A percentile compares a stretch with the other conserved stretches of the same genome.
Evolutionary conservation across 2,113 vertebrate genomes (phyloP).

Genomic region (Engystomops pustulosus): DNA sequence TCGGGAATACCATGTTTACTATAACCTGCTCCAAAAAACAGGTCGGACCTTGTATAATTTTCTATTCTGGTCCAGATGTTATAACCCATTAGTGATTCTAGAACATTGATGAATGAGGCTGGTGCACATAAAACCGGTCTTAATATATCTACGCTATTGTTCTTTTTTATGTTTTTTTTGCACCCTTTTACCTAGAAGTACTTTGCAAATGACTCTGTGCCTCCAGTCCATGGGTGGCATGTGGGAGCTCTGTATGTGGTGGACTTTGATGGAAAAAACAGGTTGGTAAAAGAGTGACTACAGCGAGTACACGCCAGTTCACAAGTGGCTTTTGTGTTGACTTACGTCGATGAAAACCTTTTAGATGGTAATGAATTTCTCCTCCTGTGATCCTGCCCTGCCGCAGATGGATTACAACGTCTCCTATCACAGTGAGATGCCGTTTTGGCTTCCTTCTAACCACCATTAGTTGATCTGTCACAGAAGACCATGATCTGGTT

Average conservation of each 20-base stretch:
- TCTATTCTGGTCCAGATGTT: too few relatives aligned
- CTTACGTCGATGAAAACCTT: slow-evolving; percentile 32
- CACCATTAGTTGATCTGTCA: slow-evolving; percentile 45
- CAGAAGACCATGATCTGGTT: slow-evolving; percentile 36
- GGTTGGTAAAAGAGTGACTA: slow-evolving; percentile 12
- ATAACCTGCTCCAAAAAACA: too few relatives aligned
- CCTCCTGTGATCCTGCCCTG: slow-evolving; percentile 7
- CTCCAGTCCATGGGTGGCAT: slow-evolving; percentile 10
- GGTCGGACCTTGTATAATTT: too few relatives aligned
- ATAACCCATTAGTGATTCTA: too few relatives aligned
- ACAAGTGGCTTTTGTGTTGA: slow-evolving; percentile 42
- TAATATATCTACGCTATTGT: too few relatives aligned
- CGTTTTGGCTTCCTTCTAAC: slow-evolving; percentile 24
- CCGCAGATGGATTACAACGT: slow-evolving; percentile 38
- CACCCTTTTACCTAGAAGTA: not conserved
- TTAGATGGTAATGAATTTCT: slow-evolving; percentile 47
- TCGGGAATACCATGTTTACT: too few relatives aligned
- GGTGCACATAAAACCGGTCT: too few relatives aligned
- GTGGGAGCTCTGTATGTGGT: not conserved
- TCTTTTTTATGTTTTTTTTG: too few relatives aligned
- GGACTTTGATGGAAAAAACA: slow-evolving; percentile 29
- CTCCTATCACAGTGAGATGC: slow-evolving; percentile 28
- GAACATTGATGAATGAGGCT: too few relatives aligned
- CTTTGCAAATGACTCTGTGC: not conserved
- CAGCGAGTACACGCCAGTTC: not conserved